These are phyloP conservation scores for Leucophora obtusa DNA, from an alignment of 2,888 invertebrate species.

Conservation along the genomic window DNA sequence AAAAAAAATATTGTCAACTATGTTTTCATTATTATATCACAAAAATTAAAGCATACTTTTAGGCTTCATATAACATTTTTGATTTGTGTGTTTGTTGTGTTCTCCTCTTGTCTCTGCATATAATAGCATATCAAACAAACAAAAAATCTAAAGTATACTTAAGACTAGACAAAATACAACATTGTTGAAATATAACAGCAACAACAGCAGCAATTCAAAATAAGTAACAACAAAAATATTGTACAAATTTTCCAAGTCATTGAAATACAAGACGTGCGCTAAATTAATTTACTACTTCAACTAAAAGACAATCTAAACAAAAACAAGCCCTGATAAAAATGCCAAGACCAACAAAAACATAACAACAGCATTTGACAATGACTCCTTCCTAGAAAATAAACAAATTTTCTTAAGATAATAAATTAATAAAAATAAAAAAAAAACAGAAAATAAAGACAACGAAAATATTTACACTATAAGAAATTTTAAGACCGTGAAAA, in stretches of 20 bases:
- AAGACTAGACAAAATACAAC: conserved; percentile 54
- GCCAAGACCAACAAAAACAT: conserved; percentile 13
- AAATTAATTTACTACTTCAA: conserved; percentile 75
- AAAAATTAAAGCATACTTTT: conserved; percentile 5
- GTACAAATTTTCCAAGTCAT: conserved; percentile 72
- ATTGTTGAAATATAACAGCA: conserved; percentile 5
- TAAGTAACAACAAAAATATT: neutral
- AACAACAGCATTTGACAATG: neutral
- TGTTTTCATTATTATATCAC: neutral
- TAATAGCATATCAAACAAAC: conserved; percentile 43
- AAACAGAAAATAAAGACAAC: conserved; percentile 1
- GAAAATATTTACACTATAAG: conserved; percentile 17
- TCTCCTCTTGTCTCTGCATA: conserved; percentile 14
- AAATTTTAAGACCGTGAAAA: conserved; percentile 52
- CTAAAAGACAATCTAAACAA: conserved; percentile 3
- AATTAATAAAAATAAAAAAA: conserved; percentile 46
- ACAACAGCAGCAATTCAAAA: neutral
- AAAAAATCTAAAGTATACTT: conserved; percentile 48
- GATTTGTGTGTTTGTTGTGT: conserved; percentile 11
- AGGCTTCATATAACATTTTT: conserved; percentile 9
- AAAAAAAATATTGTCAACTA: neutral
- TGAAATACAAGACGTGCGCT: conserved; percentile 71
- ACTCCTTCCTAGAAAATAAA: neutral
- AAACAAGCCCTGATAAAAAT: conserved; percentile 5
- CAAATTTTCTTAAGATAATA: conserved; percentile 29